A percentile compares a stretch with the other conserved stretches of the same genome.
phyloP scores from a whole-genome alignment of 2,888 invertebrate species.

The Xylophagus ater region DNA sequence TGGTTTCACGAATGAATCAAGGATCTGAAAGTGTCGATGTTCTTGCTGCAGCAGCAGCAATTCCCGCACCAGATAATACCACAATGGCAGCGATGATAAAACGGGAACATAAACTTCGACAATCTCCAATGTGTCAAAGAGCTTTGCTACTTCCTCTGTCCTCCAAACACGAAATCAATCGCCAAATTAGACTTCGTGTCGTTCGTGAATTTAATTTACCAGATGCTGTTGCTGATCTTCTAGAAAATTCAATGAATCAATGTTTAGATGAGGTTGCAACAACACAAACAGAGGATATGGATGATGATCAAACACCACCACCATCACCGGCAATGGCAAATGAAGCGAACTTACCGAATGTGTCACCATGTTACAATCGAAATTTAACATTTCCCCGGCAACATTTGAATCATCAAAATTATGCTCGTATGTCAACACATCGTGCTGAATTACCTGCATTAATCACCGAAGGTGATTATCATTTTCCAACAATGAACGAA shows the following conservation, averaged over 20 bases:
- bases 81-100: constrained; percentile 71
- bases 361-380: constrained; percentile 44
- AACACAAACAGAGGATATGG: constrained; percentile 30
- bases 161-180: constrained; percentile 63
- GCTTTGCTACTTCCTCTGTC: constrained; percentile 65
- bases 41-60: constrained; percentile 51
- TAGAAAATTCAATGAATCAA: constrained; percentile 44
- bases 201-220: constrained; percentile 91
- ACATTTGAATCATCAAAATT: constrained; percentile 22
- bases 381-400: constrained; percentile 53
- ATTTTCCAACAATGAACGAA: constrained; percentile 27
- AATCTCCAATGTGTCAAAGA: constrained; percentile 65
- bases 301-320: constrained; percentile 35
- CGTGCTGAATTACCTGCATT: constrained; percentile 53
- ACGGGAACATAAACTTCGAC: constrained; percentile 71
- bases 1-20: constrained; percentile 48
- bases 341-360: constrained; percentile 28
- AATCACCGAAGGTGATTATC: constrained; percentile 51
- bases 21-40: constrained; percentile 50
- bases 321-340: constrained; percentile 39
- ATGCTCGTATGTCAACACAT: constrained; percentile 33
- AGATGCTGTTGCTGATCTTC: constrained; percentile 70
- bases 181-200: constrained; percentile 74
- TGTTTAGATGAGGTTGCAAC: constrained; percentile 26
- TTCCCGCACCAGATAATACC: constrained; percentile 66